phyloP scores from a whole-genome alignment of 1,140 invertebrate genomes.

The Sycobia sp. region DNA sequence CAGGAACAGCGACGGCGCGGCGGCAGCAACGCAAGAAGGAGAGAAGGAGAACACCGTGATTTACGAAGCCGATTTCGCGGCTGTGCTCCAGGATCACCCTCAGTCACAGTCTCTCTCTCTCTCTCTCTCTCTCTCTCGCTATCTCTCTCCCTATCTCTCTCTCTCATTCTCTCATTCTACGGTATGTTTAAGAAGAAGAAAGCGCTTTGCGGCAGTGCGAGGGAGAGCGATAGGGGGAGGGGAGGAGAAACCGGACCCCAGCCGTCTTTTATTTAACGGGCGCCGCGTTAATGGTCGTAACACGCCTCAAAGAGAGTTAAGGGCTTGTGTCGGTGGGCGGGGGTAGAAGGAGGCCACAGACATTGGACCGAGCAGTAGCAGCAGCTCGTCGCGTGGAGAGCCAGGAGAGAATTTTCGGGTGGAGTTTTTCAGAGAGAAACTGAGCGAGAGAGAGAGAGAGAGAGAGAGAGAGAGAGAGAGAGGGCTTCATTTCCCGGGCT shows the following conservation, averaged over 20 bases:
- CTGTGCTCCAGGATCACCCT: conserved; percentile 4
- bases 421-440: neutral
- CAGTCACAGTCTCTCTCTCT: neutral
- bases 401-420: too few species aligned
- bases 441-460: neutral
- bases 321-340: too few species aligned
- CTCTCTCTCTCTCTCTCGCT: too few species aligned
- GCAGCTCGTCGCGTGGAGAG: too few species aligned
- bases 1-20: too few species aligned
- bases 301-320: conserved; percentile 23
- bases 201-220: too few species aligned
- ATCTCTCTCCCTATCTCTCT: too few species aligned
- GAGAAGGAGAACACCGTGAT: conserved; percentile 28
- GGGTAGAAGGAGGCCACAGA: too few species aligned
- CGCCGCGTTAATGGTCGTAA: conserved; percentile 29
- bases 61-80: conserved; percentile 36
- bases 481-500: too few species aligned
- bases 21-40: neutral
- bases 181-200: neutral
- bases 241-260: conserved; percentile 13
- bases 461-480: neutral
- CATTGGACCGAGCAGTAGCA: too few species aligned
- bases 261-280: conserved; percentile 29
- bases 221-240: too few species aligned
- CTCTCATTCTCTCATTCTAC: too few species aligned